Percentiles rank a stretch among this genome's conserved stretches.
Conservation (phyloP, 2,113 vertebrate species). For the Chelonoidis abingdonii region DNA sequence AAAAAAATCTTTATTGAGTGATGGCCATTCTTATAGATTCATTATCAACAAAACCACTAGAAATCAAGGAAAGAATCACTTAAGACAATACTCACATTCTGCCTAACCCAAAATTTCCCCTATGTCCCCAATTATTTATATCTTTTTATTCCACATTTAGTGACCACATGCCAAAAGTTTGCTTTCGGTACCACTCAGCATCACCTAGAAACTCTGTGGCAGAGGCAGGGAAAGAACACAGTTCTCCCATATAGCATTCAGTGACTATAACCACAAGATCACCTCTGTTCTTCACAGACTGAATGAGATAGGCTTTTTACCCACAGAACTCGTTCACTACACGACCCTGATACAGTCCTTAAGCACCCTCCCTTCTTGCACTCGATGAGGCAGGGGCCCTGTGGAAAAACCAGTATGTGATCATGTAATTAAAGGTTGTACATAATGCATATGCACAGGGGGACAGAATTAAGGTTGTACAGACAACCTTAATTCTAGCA, state of each 20-base stretch:
- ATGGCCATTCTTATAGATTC: too few species aligned
- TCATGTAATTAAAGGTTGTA: conserved; percentile 10
- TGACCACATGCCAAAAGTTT: too few species aligned
- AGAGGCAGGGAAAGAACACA: too few species aligned
- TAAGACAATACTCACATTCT: too few species aligned
- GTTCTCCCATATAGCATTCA: too few species aligned
- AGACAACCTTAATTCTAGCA: neutral
- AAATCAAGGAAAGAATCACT: too few species aligned
- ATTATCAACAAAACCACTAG: too few species aligned
- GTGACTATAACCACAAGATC: neutral
- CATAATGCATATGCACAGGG: conserved; percentile 14
- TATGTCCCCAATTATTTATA: too few species aligned
- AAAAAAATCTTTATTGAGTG: too few species aligned
- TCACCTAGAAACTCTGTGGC: too few species aligned
- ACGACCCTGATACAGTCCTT: neutral
- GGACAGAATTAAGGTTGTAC: neutral
- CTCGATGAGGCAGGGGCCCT: neutral
- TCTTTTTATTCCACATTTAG: too few species aligned
- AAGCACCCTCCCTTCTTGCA: neutral
- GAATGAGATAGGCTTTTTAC: neutral
- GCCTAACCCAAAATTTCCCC: too few species aligned
- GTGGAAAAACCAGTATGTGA: neutral
- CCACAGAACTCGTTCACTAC: neutral
- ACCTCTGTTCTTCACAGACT: neutral
- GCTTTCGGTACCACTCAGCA: neutral